These are phyloP conservation scores for Ladona fulva DNA, from an alignment of 1,140 invertebrate genomes.

Conservation along the genomic window DNA sequence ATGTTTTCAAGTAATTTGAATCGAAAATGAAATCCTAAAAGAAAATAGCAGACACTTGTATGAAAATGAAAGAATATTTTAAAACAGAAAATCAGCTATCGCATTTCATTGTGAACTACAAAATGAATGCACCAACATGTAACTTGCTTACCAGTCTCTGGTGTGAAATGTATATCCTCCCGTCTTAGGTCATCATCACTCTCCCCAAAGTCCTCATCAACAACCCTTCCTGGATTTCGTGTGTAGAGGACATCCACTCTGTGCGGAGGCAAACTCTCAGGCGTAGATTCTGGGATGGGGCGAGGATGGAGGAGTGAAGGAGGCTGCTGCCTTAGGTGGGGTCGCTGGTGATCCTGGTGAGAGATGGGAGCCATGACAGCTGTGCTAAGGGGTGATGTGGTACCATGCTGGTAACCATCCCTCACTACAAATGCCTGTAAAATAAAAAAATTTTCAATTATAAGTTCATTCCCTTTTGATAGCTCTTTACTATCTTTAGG, in stretches of 20 bases:
- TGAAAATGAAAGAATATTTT: no score
- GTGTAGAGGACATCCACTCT: background rate
- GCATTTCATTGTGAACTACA: no score
- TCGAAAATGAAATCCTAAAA: no score
- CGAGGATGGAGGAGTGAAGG: constrained; percentile 34
- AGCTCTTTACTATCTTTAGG: no score
- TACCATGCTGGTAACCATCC: background rate
- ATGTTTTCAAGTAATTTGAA: no score
- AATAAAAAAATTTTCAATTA: no score
- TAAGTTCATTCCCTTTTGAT: no score
- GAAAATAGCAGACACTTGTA: no score
- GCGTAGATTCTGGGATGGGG: constrained; percentile 26
- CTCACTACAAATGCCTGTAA: background rate
- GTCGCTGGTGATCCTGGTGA: constrained; percentile 24
- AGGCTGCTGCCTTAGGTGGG: constrained; percentile 33
- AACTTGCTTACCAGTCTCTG: constrained; percentile 60
- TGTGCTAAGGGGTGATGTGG: background rate
- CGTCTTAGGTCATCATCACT: constrained; percentile 81
- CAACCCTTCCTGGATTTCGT: background rate
- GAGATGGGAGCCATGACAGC: background rate
- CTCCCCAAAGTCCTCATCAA: constrained; percentile 69
- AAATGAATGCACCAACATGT: no score
- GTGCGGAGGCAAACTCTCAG: constrained; percentile 14
- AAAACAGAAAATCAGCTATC: no score
- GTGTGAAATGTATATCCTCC: constrained; percentile 77